These are phyloP conservation scores for Agapornis canus DNA, from an alignment of 2,797 vertebrate genomes.

Conservation along the genomic window DNA sequence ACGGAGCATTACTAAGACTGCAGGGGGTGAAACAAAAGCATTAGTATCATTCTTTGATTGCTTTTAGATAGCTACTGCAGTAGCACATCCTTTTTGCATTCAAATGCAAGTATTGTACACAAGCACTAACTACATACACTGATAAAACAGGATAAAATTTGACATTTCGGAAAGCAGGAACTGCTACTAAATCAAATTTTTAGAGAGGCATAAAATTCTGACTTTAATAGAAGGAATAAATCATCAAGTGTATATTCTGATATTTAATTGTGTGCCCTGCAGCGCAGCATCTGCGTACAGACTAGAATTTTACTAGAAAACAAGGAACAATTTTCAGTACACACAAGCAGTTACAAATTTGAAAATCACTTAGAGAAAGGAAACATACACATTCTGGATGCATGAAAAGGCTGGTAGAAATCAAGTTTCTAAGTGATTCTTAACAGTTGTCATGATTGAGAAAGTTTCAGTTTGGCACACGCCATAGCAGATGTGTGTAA, in stretches of 20 bases:
- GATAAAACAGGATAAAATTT: background rate
- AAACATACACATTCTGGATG: background rate
- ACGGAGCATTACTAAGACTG: background rate
- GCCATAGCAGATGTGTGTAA: background rate
- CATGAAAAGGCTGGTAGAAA: constrained; percentile 17
- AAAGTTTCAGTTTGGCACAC: background rate
- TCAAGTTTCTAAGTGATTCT: background rate
- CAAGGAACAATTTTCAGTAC: constrained; percentile 34
- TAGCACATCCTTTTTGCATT: background rate
- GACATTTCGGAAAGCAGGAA: background rate
- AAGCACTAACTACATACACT: background rate
- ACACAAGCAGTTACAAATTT: constrained; percentile 19
- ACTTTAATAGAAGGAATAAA: constrained; percentile 27
- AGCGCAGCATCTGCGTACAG: background rate
- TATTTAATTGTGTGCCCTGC: background rate
- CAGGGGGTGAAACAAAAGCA: background rate
- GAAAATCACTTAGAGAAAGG: constrained; percentile 41
- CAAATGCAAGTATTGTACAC: background rate
- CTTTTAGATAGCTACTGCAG: background rate
- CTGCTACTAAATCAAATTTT: constrained; percentile 2
- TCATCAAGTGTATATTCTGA: background rate
- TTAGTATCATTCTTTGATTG: background rate
- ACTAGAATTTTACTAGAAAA: constrained; percentile 41
- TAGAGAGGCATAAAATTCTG: background rate
- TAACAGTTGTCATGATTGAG: constrained; percentile 7